Evolutionary conservation across 1,140 invertebrate genomes (phyloP).

Genomic region (Oscheius sp.): DNA sequence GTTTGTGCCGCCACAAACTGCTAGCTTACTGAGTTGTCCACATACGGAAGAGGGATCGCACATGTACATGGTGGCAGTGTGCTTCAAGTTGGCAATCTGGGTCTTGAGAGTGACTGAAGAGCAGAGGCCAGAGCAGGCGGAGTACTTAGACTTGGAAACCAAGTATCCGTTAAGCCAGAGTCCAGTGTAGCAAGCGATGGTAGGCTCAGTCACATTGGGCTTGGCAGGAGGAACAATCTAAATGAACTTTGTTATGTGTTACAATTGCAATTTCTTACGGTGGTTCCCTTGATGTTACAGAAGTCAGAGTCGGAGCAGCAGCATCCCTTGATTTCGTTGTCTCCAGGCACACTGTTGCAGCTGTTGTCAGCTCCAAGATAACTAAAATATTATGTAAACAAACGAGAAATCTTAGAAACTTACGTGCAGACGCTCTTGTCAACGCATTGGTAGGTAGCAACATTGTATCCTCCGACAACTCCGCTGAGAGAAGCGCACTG

Average conservation of each 20-base stretch:
- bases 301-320: constrained; percentile 29
- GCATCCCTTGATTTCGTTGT: constrained; percentile 16
- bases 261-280: not conserved
- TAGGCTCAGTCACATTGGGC: not conserved
- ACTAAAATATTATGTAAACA: not conserved
- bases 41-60: constrained; percentile 32
- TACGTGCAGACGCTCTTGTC: constrained; percentile 6
- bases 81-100: not conserved
- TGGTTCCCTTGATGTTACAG: constrained; percentile 20
- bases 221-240: not conserved
- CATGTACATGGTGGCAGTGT: constrained; percentile 26
- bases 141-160: not conserved
- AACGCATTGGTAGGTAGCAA: constrained; percentile 15
- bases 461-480: constrained; percentile 8
- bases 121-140: constrained; percentile 33
- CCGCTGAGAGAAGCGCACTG: constrained; percentile 20
- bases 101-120: constrained; percentile 26
- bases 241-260: not conserved
- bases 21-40: not conserved
- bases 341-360: constrained; percentile 4
- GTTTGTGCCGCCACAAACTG: not conserved
- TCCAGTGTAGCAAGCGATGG: constrained; percentile 31
- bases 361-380: constrained; percentile 1
- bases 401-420: not conserved
- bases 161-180: constrained; percentile 26